phyloP scores from a whole-genome alignment of 1,140 invertebrate genomes.

The Adoxophyes honmai region DNA sequence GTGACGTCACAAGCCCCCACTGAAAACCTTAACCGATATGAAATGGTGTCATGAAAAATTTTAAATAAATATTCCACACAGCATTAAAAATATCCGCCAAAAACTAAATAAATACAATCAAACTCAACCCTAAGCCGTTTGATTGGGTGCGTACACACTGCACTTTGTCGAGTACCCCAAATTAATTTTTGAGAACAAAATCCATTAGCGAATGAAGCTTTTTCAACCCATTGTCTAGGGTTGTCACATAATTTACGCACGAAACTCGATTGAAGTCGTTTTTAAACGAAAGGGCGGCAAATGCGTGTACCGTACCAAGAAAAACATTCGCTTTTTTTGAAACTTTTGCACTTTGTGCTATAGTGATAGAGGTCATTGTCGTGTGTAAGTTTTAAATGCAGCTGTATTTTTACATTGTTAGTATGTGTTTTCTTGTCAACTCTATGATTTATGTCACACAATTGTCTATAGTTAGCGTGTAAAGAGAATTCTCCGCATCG shows the following conservation, averaged over 20 bases:
- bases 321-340: background rate
- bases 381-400: conserved; percentile 16
- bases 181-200: conserved; percentile 74
- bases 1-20: too few species aligned
- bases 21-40: too few species aligned
- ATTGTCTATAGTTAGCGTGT: conserved; percentile 72
- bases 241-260: conserved; percentile 70
- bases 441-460: conserved; percentile 66
- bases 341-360: conserved; percentile 23
- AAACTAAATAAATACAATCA: conserved; percentile 6
- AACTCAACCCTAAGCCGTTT: conserved; percentile 39
- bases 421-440: conserved; percentile 62
- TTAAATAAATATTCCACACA: too few species aligned
- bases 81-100: background rate
- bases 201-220: conserved; percentile 71
- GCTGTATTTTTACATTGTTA: conserved; percentile 29
- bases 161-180: conserved; percentile 64
- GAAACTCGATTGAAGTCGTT: conserved; percentile 62
- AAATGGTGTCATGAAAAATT: too few species aligned
- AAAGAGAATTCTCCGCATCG: conserved; percentile 63
- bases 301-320: conserved; percentile 31
- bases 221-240: conserved; percentile 63
- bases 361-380: conserved; percentile 25
- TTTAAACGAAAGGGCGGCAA: conserved; percentile 65
- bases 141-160: conserved; percentile 63